Percentiles rank a stretch among this genome's conserved stretches.
phyloP scores from a whole-genome alignment of 2,888 invertebrate genomes.

The Apoda limacodes region DNA sequence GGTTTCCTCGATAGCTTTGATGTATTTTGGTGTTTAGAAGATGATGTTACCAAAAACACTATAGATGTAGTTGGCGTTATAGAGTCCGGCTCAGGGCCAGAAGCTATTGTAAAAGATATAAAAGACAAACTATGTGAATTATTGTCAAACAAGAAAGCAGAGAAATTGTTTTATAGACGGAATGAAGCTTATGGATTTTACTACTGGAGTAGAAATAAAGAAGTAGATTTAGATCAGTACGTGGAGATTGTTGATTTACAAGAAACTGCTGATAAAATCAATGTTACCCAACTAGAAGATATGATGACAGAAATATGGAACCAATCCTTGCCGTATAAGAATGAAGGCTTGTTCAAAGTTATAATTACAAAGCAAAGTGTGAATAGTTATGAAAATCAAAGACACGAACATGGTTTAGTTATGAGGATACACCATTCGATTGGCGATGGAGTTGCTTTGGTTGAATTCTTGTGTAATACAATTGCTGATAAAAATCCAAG shows the following conservation, averaged over 20 bases:
- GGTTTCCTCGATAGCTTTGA: constrained; percentile 63
- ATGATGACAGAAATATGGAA: constrained; percentile 45
- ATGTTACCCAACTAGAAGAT: constrained; percentile 35
- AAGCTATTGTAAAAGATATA: constrained; percentile 25
- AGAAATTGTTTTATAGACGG: constrained; percentile 54
- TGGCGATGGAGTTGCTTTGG: constrained; percentile 63
- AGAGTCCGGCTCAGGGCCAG: constrained; percentile 34
- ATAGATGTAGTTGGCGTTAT: constrained; percentile 60
- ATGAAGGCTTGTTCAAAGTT: constrained; percentile 63
- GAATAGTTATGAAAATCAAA: constrained; percentile 22
- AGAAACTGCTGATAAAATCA: constrained; percentile 26
- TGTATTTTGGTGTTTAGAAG: constrained; percentile 65
- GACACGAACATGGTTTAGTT: constrained; percentile 45
- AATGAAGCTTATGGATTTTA: constrained; percentile 58
- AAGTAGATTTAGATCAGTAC: constrained; percentile 45
- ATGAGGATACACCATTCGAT: constrained; percentile 67
- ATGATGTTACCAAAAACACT: constrained; percentile 45
- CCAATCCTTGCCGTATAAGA: constrained; percentile 46
- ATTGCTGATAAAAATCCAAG: constrained; percentile 39
- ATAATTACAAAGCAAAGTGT: constrained; percentile 39
- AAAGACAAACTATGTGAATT: constrained; percentile 29
- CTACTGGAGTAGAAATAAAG: constrained; percentile 51
- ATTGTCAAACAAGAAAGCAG: constrained; percentile 21
- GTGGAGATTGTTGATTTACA: constrained; percentile 46
- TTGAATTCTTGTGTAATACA: constrained; percentile 52